phyloP scores from a whole-genome alignment of 2,113 vertebrate genomes.

The Neotoma lepida region DNA sequence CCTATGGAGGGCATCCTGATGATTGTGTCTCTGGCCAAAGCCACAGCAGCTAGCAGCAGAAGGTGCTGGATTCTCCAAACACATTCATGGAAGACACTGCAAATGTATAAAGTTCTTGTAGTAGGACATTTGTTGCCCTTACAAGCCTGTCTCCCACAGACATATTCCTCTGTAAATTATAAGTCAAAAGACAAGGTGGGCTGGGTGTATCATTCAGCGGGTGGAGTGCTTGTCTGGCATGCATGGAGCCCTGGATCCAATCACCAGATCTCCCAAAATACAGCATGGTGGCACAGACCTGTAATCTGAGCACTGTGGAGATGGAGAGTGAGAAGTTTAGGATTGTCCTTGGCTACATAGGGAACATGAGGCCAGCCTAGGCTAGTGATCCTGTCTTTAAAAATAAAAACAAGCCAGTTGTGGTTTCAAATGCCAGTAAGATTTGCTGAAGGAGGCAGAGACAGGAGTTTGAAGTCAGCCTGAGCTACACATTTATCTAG shows the following conservation, averaged over 20 bases:
- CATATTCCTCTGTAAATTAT: background rate
- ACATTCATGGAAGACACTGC: background rate
- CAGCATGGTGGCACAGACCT: background rate
- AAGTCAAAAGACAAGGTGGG: background rate
- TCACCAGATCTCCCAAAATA: background rate
- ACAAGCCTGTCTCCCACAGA: background rate
- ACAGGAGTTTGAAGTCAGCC: too few relatives aligned
- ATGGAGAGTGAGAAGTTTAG: background rate
- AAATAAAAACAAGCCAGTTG: background rate
- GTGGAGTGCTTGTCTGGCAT: background rate
- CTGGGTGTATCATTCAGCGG: background rate
- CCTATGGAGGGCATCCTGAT: background rate
- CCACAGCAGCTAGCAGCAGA: background rate
- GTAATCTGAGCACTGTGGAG: background rate
- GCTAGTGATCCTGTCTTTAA: background rate
- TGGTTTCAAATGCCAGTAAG: too few relatives aligned
- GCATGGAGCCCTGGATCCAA: background rate
- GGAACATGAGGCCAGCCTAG: background rate
- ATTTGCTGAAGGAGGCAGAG: too few relatives aligned
- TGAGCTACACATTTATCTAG: too few relatives aligned
- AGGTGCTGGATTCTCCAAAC: rapidly evolving
- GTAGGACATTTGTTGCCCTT: background rate
- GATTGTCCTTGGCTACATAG: background rate
- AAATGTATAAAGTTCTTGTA: rapidly evolving
- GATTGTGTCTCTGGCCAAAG: background rate